Percentiles rank a stretch among this genome's conserved stretches.
Evolutionary conservation across 2,113 vertebrate genomes (phyloP).

Genomic region (Nicator chloris): DNA sequence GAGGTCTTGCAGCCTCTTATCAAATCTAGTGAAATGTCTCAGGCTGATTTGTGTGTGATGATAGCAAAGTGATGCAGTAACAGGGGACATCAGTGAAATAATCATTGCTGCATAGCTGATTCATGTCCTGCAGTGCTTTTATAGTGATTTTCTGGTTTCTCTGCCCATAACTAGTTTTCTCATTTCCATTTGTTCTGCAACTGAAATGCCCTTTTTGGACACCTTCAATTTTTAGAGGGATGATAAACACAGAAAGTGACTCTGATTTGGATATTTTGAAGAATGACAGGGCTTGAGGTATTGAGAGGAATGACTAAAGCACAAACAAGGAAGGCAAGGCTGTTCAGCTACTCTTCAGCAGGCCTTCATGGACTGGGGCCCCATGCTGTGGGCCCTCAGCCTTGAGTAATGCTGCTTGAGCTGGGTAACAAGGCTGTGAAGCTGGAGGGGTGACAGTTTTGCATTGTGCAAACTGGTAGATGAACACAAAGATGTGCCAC

Average conservation of each 20-base stretch:
- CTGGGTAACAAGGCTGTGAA: background rate
- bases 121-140: background rate
- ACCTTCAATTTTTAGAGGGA: background rate
- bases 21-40: background rate
- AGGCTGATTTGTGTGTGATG: background rate
- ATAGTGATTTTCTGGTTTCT: background rate
- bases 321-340: background rate
- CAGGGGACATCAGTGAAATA: background rate
- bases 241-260: background rate
- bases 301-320: background rate
- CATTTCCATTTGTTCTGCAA: background rate
- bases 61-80: background rate
- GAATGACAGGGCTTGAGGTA: background rate
- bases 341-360: background rate
- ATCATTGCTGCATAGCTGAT: background rate
- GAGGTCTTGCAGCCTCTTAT: background rate
- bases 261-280: background rate
- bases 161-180: background rate
- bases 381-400: background rate
- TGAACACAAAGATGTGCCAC: background rate
- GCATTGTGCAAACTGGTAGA: background rate
- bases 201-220: background rate
- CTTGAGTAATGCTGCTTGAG: background rate
- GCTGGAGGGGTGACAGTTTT: background rate
- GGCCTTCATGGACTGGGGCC: background rate